These are phyloP conservation scores for Cephus pulcher DNA, from an alignment of 2,888 invertebrate species.

Conservation along the genomic window DNA sequence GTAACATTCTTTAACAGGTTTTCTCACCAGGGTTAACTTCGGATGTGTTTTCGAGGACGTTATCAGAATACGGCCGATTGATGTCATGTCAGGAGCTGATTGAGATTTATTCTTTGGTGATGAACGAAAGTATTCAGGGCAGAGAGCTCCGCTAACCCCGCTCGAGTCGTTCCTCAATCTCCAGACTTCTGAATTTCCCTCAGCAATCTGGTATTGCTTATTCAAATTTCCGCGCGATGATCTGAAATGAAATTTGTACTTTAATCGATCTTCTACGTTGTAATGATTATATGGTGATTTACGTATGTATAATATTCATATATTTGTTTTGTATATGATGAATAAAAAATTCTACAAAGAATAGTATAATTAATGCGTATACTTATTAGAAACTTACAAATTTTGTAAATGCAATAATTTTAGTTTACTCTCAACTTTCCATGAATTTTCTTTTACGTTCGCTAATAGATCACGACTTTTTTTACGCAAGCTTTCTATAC, in stretches of 20 bases:
- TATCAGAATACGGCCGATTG: slow-evolving; percentile 7
- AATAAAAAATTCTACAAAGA: background rate
- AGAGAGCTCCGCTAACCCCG: slow-evolving; percentile 15
- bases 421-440: slow-evolving; percentile 29
- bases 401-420: slow-evolving; percentile 25
- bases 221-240: background rate
- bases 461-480: slow-evolving; percentile 36
- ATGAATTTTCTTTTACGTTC: slow-evolving; percentile 28
- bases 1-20: slow-evolving; percentile 16
- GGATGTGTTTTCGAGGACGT: slow-evolving; percentile 2
- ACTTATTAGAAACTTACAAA: slow-evolving; percentile 32
- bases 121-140: slow-evolving; percentile 19
- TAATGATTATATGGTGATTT: background rate
- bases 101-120: slow-evolving; percentile 14
- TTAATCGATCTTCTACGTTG: background rate
- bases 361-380: background rate
- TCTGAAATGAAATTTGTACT: background rate
- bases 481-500: slow-evolving; percentile 36
- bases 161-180: slow-evolving; percentile 21
- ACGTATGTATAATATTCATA: background rate
- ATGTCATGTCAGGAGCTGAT: slow-evolving; percentile 17
- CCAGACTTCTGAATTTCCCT: slow-evolving; percentile 16
- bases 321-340: background rate
- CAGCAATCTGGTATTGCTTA: background rate
- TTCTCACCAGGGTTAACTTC: slow-evolving; percentile 1